Evolutionary conservation across 2,113 vertebrate species (phyloP).

Genomic region (Cololabis saira): DNA sequence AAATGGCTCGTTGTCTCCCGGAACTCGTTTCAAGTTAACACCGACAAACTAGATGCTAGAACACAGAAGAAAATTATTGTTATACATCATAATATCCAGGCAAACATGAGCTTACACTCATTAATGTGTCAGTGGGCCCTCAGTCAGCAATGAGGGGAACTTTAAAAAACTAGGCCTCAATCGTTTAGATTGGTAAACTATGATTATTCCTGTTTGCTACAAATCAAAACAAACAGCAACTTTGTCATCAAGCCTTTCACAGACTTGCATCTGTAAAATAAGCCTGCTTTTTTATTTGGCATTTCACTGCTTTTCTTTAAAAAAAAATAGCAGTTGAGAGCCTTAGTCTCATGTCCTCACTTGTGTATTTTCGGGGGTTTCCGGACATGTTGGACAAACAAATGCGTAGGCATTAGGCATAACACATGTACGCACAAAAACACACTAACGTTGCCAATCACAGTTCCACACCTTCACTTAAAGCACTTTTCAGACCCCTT

Average conservation of each 20-base stretch:
- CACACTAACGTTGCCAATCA: constrained; percentile 37
- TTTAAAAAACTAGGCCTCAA: not conserved
- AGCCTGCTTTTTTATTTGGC: not conserved
- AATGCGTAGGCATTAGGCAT: not conserved
- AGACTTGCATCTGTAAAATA: too few species aligned
- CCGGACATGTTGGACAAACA: not conserved
- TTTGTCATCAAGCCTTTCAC: not conserved
- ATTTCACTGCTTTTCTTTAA: not conserved
- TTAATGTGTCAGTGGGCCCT: too few species aligned
- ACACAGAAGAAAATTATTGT: too few species aligned
- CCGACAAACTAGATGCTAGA: too few species aligned
- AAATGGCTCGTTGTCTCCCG: too few species aligned
- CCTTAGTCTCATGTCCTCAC: not conserved
- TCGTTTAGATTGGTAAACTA: not conserved
- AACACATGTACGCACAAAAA: not conserved
- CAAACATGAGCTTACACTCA: too few species aligned
- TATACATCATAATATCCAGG: too few species aligned
- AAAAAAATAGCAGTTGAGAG: not conserved
- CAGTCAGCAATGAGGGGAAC: too few species aligned
- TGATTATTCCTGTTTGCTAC: not conserved
- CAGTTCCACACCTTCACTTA: constrained; percentile 62
- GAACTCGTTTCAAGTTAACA: too few species aligned
- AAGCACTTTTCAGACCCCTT: constrained; percentile 66
- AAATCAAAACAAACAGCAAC: too few species aligned
- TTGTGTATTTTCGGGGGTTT: constrained; percentile 19